These are phyloP conservation scores for Hylyphantes graminicola DNA, from an alignment of 1,140 invertebrate genomes.

Conservation along the genomic window DNA sequence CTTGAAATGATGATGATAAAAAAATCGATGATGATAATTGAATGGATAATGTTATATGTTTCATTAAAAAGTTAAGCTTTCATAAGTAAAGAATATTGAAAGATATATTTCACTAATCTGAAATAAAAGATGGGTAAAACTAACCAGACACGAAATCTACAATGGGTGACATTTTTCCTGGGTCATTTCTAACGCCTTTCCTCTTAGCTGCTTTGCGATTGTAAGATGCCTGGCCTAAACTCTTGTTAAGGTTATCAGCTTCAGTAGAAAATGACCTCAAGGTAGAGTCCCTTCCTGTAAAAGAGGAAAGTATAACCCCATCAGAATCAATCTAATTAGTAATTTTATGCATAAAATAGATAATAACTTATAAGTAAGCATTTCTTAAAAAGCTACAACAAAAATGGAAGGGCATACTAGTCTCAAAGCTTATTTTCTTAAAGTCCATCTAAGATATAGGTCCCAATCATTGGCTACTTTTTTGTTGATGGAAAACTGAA, in stretches of 20 bases:
- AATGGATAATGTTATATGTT: not conserved
- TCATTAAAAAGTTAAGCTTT: not conserved
- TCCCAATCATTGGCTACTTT: too few species aligned
- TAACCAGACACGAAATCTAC: constrained; percentile 74
- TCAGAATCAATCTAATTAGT: too few species aligned
- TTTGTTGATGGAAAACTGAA: too few species aligned
- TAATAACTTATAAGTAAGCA: too few species aligned
- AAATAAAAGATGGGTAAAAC: constrained; percentile 1
- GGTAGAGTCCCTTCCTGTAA: constrained; percentile 79
- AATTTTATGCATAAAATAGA: too few species aligned
- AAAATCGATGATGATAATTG: too few species aligned
- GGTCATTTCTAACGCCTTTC: constrained; percentile 70
- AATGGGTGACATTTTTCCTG: constrained; percentile 83
- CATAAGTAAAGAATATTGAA: not conserved
- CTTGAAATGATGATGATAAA: too few species aligned
- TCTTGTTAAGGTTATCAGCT: constrained; percentile 89
- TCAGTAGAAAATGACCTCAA: constrained; percentile 89
- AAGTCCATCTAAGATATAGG: too few species aligned
- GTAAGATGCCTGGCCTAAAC: constrained; percentile 85
- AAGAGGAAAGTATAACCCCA: not conserved
- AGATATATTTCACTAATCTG: not conserved
- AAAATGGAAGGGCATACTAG: too few species aligned
- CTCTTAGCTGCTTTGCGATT: constrained; percentile 80
- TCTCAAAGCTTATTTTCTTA: too few species aligned
- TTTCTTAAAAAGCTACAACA: too few species aligned